These are phyloP conservation scores for Apostichopus japonicus DNA, from an alignment of 35 echinoderm and acorn worm genomes.

Conservation along the genomic window DNA sequence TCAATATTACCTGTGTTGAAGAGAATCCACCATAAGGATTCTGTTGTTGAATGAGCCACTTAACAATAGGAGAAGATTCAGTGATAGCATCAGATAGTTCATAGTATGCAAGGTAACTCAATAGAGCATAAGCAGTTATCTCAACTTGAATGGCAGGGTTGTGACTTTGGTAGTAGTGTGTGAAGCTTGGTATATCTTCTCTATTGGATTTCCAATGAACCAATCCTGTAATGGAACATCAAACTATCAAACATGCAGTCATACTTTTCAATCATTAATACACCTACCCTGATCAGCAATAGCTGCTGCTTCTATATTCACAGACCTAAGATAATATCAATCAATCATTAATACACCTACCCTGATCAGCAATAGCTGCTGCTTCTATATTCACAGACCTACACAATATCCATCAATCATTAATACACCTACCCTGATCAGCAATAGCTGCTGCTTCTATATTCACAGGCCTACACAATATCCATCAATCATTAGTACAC, in stretches of 20 bases:
- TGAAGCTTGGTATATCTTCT: background rate
- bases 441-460: no score
- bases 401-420: no score
- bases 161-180: slow-evolving; percentile 20
- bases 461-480: background rate
- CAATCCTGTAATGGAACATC: background rate
- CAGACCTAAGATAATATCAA: no score
- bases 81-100: background rate
- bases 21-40: slow-evolving; percentile 67
- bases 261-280: background rate
- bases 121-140: slow-evolving; percentile 76
- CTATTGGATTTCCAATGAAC: slow-evolving; percentile 54
- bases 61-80: slow-evolving; percentile 44
- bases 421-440: no score
- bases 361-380: no score
- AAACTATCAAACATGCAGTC: background rate
- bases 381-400: no score
- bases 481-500: background rate
- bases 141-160: slow-evolving; percentile 52
- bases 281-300: background rate
- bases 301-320: no score
- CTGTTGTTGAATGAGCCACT: slow-evolving; percentile 66
- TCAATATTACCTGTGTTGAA: slow-evolving; percentile 68
- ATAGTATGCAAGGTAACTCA: slow-evolving; percentile 47
- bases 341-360: no score